Evolutionary conservation across 2,113 vertebrate species (phyloP), one percentile per base, ranked within the genome.

Genomic region (Cichladusa arquata): DNA sequence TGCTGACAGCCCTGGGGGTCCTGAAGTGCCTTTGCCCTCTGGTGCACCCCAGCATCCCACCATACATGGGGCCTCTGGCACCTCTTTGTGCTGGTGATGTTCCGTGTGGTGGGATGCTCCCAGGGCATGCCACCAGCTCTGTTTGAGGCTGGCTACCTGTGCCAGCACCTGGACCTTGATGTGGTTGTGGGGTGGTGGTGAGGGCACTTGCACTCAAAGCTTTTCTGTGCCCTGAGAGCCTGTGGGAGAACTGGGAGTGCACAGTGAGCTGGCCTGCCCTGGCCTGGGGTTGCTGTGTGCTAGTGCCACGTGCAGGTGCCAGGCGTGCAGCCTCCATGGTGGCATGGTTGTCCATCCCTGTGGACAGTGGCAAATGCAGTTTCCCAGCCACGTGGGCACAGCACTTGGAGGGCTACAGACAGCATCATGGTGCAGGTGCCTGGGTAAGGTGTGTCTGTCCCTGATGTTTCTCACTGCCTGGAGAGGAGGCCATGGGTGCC

Each of bases 91-190:
- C 34, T 31, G 29, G 11, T 42, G 7, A 40, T 60, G 9, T 66
- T 50, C 26, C 12, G 1, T 36, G 45, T 79, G 45, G 38, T 3
- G 5, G 40, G 40, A 19, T 9, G 36, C 9, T 62, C 34, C 25
- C 0, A 1, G 34, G 12, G 17, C 40, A 16, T 18, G 42, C 60
- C 12, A 15, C 15, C 0, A 2, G 22, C 51, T 83, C 31, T 20
- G 51, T 58, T 72, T 0, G 1, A 34, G 44, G 57, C 71, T 44
- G 34, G 51, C 45, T 29, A 6, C 79, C 19, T 36, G 31, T 58
- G 6, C 71, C 84, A 34, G 45, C 25, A 19, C 79, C 29, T 26
- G 33, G 33, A 54, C 67, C 80, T 89, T 89, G 64, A 90, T 93
- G 92, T 86, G 87, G 92, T 86, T 90, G 33, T 22, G 58, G 45